Conservation (phyloP, 2,888 invertebrate species). For the Lepas anatifera region DNA sequence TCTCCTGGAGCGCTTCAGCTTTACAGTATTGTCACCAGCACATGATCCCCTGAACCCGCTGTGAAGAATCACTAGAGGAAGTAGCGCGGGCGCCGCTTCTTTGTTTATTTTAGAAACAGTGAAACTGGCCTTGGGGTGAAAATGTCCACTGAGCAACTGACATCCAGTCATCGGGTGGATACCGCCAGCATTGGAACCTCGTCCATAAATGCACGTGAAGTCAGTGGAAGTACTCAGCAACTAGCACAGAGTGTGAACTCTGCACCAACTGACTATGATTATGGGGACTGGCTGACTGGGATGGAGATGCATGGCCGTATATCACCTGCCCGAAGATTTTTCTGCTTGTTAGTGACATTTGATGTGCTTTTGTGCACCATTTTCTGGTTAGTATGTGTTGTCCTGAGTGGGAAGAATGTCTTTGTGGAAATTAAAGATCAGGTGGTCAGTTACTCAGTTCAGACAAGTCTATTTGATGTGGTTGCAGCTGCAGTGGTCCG, state of each 20-base stretch:
- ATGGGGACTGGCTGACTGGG: neutral
- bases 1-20: too few relatives aligned
- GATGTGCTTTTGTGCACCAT: neutral
- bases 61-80: too few relatives aligned
- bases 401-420: slow-evolving; percentile 1
- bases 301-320: neutral
- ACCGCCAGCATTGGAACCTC: neutral
- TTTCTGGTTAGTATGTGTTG: slow-evolving; percentile 5
- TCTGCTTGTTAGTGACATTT: slow-evolving; percentile 5
- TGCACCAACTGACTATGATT: neutral
- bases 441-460: neutral
- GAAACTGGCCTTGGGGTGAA: too few relatives aligned
- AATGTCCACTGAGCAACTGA: neutral
- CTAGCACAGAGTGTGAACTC: neutral
- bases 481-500: neutral
- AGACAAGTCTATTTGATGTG: neutral
- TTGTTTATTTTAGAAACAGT: too few relatives aligned
- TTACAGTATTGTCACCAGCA: too few relatives aligned
- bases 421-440: neutral
- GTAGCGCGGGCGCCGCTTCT: too few relatives aligned
- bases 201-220: neutral
- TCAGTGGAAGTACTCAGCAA: neutral
- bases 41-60: too few relatives aligned
- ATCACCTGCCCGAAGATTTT: slow-evolving; percentile 1
- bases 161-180: neutral